A percentile compares a stretch with the other conserved stretches of the same genome.
Evolutionary conservation across 2,797 vertebrate genomes (phyloP).

Genomic region (Gymnopithys bicolor): DNA sequence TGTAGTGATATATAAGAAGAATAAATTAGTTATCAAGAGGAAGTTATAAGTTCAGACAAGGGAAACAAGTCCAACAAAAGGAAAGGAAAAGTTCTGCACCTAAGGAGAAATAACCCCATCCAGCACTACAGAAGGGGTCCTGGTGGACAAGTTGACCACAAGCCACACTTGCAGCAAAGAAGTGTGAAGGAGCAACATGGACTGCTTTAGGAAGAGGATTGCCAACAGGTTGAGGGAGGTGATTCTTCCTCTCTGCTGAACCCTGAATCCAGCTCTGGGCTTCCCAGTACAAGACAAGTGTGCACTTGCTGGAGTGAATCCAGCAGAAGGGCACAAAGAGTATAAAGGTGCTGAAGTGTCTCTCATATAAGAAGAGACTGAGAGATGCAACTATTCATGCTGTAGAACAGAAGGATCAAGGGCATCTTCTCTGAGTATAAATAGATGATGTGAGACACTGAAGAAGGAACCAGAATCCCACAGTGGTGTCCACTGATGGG

Average conservation of each 20-base stretch:
- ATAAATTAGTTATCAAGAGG: not conserved
- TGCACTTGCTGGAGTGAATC: not conserved
- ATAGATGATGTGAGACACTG: not conserved
- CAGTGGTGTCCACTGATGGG: not conserved
- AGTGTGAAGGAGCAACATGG: not conserved
- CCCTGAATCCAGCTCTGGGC: not conserved
- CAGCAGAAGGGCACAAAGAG: not conserved
- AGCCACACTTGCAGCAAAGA: not conserved
- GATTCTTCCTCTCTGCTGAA: not conserved
- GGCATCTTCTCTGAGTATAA: not conserved
- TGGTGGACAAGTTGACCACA: not conserved
- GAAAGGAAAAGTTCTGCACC: not conserved
- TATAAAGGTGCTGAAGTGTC: not conserved
- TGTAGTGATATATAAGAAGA: not conserved
- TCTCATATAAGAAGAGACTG: not conserved
- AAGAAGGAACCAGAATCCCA: not conserved
- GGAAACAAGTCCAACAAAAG: not conserved
- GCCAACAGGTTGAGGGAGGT: not conserved
- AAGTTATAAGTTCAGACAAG: not conserved
- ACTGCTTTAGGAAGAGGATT: not conserved
- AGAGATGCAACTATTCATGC: not conserved
- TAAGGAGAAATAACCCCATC: not conserved
- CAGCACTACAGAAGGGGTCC: fast-evolving
- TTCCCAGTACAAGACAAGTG: not conserved
- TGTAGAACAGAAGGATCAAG: not conserved